phyloP scores from a whole-genome alignment of 2,113 vertebrate species.

The Gadus chalcogrammus region DNA sequence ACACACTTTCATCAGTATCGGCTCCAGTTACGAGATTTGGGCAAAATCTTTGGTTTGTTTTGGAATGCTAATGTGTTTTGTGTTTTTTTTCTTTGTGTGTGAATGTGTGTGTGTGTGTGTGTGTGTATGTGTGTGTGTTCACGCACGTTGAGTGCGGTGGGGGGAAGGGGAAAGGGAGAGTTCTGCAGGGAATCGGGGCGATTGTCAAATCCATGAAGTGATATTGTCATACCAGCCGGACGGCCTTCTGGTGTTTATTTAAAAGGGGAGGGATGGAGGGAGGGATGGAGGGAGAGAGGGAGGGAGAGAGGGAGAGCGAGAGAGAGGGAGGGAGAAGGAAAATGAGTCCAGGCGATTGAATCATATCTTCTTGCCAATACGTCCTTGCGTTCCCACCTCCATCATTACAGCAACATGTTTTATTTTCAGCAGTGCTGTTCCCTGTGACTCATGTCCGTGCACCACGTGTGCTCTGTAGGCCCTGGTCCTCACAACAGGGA shows the following conservation, averaged over 20 bases:
- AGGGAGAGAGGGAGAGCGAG: slow-evolving; percentile 61
- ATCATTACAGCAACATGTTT: slow-evolving; percentile 81
- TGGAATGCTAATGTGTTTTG: slow-evolving; percentile 56
- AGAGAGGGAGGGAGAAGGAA: slow-evolving; percentile 41
- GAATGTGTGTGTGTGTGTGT: no score
- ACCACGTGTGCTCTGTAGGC: slow-evolving; percentile 71
- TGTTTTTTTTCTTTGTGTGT: slow-evolving; percentile 30
- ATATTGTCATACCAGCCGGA: slow-evolving; percentile 82
- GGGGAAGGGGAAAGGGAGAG: slow-evolving; percentile 26
- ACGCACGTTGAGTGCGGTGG: neutral
- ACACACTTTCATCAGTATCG: slow-evolving; percentile 54
- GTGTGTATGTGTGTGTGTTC: no score
- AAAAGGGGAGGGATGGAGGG: slow-evolving; percentile 61
- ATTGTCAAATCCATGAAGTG: slow-evolving; percentile 74
- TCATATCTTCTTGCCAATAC: slow-evolving; percentile 77
- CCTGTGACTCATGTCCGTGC: slow-evolving; percentile 74
- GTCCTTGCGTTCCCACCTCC: slow-evolving; percentile 78
- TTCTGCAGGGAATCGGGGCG: slow-evolving; percentile 63
- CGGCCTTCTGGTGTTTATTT: slow-evolving; percentile 81
- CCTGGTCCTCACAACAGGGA: slow-evolving; percentile 52
- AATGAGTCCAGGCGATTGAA: slow-evolving; percentile 73
- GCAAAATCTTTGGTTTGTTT: slow-evolving; percentile 38
- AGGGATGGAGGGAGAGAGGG: slow-evolving; percentile 54
- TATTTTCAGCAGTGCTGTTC: slow-evolving; percentile 80
- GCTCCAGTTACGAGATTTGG: slow-evolving; percentile 62